phyloP scores from a whole-genome alignment of 2,888 invertebrate genomes.

The Mactromeris polynyma region DNA sequence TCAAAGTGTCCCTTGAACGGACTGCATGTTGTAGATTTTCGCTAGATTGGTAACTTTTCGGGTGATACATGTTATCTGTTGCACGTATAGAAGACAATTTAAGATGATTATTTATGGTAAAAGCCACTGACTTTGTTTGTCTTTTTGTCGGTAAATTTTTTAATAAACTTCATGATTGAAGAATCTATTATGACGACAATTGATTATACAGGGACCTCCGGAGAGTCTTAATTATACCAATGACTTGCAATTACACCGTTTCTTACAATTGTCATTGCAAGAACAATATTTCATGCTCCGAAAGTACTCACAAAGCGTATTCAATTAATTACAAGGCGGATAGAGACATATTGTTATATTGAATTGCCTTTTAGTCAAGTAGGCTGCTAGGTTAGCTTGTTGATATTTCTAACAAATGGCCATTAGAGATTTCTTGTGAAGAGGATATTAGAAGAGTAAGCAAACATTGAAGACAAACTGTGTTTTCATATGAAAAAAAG shows the following conservation, averaged over 20 bases:
- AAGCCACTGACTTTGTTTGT: constrained; percentile 60
- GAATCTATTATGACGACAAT: constrained; percentile 48
- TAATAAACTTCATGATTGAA: constrained; percentile 50
- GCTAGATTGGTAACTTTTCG: constrained; percentile 31
- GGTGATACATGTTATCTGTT: constrained; percentile 48
- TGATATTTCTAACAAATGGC: constrained; percentile 17
- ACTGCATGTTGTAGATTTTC: constrained; percentile 43
- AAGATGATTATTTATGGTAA: constrained; percentile 57
- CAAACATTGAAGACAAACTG: neutral
- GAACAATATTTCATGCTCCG: neutral
- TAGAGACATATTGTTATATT: constrained; percentile 9
- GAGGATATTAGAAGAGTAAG: neutral
- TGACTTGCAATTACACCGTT: constrained; percentile 35
- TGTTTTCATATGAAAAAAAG: neutral
- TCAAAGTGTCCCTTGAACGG: constrained; percentile 39
- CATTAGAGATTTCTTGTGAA: neutral
- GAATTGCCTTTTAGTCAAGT: constrained; percentile 31
- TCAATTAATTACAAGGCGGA: neutral
- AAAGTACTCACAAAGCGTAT: neutral
- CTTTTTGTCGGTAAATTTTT: constrained; percentile 49
- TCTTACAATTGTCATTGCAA: neutral
- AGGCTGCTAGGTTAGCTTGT: neutral
- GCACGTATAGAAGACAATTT: constrained; percentile 39
- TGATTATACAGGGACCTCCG: constrained; percentile 45
- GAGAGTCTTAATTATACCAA: constrained; percentile 39